Percentiles rank a stretch among this genome's conserved stretches.
These are phyloP conservation scores for Pseudoatta argentina DNA, from an alignment of 1,140 invertebrate species.

Conservation along the genomic window DNA sequence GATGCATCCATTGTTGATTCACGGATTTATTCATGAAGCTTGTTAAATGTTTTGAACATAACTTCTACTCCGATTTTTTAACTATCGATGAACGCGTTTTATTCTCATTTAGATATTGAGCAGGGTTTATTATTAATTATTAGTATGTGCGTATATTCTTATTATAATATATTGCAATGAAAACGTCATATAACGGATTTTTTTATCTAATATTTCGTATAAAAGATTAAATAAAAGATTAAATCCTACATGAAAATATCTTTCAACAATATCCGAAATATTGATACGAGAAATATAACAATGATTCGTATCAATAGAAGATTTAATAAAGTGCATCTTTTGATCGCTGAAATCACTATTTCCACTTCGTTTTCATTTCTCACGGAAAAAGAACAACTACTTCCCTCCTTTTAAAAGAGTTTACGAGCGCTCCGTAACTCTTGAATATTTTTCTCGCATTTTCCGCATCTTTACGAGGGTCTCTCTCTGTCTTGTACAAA, in stretches of 20 bases:
- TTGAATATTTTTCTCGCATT: constrained; percentile 41
- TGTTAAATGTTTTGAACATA: constrained; percentile 14
- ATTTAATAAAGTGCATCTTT: constrained; percentile 17
- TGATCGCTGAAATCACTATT: background rate
- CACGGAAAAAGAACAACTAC: background rate
- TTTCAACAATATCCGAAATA: constrained; percentile 8
- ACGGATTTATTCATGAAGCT: constrained; percentile 45
- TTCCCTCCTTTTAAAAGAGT: constrained; percentile 24
- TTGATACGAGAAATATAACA: constrained; percentile 6
- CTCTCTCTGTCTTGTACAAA: constrained; percentile 6
- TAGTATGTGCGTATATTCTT: background rate
- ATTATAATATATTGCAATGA: too few relatives aligned
- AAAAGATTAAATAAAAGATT: background rate
- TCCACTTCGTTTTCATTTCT: background rate
- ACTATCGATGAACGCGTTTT: background rate
- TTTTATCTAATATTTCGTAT: background rate
- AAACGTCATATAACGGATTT: constrained; percentile 3
- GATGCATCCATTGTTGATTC: constrained; percentile 46
- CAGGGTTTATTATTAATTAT: constrained; percentile 14
- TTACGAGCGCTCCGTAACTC: background rate
- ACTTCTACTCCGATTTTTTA: constrained; percentile 14
- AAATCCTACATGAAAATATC: background rate
- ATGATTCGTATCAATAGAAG: background rate
- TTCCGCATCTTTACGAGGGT: constrained; percentile 33
- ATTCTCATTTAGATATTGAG: background rate